Base-by-base conservation (phyloP, 1,140 invertebrate species). In the Heterodera schachtii region DNA sequence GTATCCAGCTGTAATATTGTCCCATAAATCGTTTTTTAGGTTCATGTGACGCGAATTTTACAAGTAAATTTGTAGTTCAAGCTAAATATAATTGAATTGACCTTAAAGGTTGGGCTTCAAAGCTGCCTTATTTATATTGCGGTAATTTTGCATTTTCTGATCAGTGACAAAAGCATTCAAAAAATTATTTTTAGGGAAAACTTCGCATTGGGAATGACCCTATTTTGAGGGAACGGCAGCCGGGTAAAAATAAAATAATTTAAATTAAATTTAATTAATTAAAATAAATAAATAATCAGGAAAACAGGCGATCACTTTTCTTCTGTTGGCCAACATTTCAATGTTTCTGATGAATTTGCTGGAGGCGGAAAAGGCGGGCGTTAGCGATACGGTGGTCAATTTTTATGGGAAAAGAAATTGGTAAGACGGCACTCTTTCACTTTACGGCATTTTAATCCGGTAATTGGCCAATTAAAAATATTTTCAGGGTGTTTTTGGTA, bases 291-390 rank as follows among this genome's bases (percentile, higher is more conserved):
- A 64, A 19, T 5, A 64, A 19, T 64, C 57, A 64, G 57, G 57
- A 19, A 81, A 81, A 73, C 82, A 84, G 75, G 64, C 80, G 64
- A 84, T 84, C 49, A 85, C 84, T 46, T 85, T 85, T 75, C 81
- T 88, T n/a, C 66, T 88, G 41, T 76, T 88, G n/a, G 87, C 87
- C 21, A 89, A 89, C 78, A 75, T 89, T 41, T 88, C 88, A 2
- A 90, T 89, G 81, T 89, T 89, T 77, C 77, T 89, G n/a, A 89
- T 89, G 88, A 89, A 89, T 73, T 81, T 89, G 67, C 83, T 89
- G 11, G 88, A 89, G 78, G 78, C 87, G 70, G 87, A 89, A 73
- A 89, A 89, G 67, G 87, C 88, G 8, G 83, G 83, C 21, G 78
- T 88, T 7, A 84, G 79, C 52, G 86, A 86, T 44, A 83, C 82